Conservation (phyloP, 1,140 invertebrate genomes). For the Danaus plexippus region DNA sequence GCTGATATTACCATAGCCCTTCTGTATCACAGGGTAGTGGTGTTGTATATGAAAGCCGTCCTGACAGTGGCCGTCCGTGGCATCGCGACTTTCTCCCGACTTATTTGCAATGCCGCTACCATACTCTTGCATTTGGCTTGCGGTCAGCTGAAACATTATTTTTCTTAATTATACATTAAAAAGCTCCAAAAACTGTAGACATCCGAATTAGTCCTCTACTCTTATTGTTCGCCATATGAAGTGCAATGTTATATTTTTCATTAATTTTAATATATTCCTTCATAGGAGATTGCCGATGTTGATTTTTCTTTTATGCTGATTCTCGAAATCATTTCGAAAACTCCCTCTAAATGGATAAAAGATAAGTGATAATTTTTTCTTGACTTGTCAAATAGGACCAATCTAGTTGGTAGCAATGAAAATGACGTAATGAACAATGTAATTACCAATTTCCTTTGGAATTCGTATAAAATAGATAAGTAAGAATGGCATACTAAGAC, state of each 20-base stretch:
- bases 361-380: constrained; percentile 1
- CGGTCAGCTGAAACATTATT: background rate
- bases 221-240: too few relatives aligned
- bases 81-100: constrained; percentile 44
- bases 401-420: constrained; percentile 8
- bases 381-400: constrained; percentile 3
- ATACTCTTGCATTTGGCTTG: constrained; percentile 66
- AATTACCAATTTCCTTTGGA: background rate
- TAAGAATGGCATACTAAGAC: too few relatives aligned
- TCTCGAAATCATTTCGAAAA: too few relatives aligned
- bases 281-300: too few relatives aligned
- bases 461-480: background rate
- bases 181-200: too few relatives aligned
- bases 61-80: constrained; percentile 28
- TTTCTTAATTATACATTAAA: too few relatives aligned
- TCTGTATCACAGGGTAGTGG: constrained; percentile 42
- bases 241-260: too few relatives aligned
- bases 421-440: background rate
- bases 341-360: background rate
- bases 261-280: too few relatives aligned
- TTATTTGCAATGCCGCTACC: constrained; percentile 44
- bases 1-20: constrained; percentile 42
- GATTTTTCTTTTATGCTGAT: too few relatives aligned
- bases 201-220: too few relatives aligned
- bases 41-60: constrained; percentile 38